Evolutionary conservation across 64 coral and sea anemone species (phyloP).

Genomic region (Orbicella faveolata): DNA sequence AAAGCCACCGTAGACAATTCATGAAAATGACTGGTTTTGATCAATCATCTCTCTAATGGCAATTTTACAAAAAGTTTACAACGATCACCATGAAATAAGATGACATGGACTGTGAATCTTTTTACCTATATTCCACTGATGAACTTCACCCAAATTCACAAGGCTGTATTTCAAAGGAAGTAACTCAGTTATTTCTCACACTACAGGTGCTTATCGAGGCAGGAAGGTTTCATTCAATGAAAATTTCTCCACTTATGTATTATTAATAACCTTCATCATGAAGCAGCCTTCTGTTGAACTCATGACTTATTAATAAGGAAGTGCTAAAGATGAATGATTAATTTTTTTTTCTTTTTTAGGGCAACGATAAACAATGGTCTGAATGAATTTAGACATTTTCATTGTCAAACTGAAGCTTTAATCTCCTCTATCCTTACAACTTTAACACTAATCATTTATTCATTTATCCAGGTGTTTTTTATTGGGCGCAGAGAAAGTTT

Average conservation of each 20-base stretch:
- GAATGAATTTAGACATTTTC: too few relatives aligned
- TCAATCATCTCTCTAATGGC: neutral
- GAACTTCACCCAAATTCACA: neutral
- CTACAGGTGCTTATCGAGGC: neutral
- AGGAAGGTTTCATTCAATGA: constrained; percentile 26
- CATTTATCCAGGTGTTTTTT: too few relatives aligned
- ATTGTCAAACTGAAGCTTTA: too few relatives aligned
- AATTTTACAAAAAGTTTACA: neutral
- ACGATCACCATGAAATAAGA: neutral
- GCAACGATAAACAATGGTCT: neutral
- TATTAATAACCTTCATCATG: neutral
- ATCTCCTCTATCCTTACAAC: too few relatives aligned
- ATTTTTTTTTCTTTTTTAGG: neutral
- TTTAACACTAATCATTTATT: too few relatives aligned
- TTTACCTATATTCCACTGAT: neutral
- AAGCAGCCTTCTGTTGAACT: constrained; percentile 18
- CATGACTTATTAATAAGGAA: constrained; percentile 14
- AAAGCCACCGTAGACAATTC: neutral
- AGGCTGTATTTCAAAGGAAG: neutral
- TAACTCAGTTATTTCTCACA: constrained; percentile 7
- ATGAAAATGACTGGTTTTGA: neutral
- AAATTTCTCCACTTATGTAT: constrained; percentile 6
- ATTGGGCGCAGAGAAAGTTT: too few relatives aligned
- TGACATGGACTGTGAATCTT: neutral
- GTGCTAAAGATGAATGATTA: constrained; percentile 16